Conservation (phyloP, 2,888 invertebrate species). For the Tethea ocularis region DNA sequence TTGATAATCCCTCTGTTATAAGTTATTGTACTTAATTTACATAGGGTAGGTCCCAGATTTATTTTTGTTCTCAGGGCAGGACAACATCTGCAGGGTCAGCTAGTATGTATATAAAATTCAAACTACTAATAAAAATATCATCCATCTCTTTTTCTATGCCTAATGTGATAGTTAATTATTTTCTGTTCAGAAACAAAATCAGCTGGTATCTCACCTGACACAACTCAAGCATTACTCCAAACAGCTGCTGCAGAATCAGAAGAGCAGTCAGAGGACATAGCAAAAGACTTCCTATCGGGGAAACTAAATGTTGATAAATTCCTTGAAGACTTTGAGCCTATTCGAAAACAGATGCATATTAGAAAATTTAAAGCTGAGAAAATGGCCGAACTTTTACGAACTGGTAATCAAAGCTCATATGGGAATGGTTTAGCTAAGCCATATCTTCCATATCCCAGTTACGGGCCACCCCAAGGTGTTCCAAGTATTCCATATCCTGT, state of each 20-base stretch:
- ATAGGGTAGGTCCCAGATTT: no score
- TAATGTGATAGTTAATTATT: slow-evolving; percentile 5
- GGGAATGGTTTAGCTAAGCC: slow-evolving; percentile 70
- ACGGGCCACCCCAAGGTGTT: slow-evolving; percentile 74
- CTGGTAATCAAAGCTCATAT: slow-evolving; percentile 60
- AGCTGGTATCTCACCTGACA: slow-evolving; percentile 91
- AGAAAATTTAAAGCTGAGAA: slow-evolving; percentile 97
- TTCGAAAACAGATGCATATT: slow-evolving; percentile 84
- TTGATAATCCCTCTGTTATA: no score
- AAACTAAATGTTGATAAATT: slow-evolving; percentile 91
- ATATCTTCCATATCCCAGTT: slow-evolving; percentile 74
- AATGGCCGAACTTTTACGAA: slow-evolving; percentile 89
- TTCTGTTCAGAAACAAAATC: slow-evolving; percentile 87
- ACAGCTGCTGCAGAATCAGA: slow-evolving; percentile 96
- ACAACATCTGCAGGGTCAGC: no score
- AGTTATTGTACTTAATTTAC: no score
- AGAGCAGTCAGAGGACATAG: slow-evolving; percentile 94
- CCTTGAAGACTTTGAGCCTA: slow-evolving; percentile 91
- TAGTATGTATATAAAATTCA: no score
- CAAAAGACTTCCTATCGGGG: slow-evolving; percentile 91
- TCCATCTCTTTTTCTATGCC: no score
- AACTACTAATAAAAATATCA: no score
- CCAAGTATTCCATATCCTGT: slow-evolving; percentile 88
- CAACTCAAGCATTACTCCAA: slow-evolving; percentile 93
- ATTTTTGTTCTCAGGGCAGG: no score